A percentile compares a stretch with the other conserved stretches of the same genome.
These are phyloP conservation scores for Cheilosia variabilis DNA, from an alignment of 2,888 invertebrate species.

Conservation along the genomic window DNA sequence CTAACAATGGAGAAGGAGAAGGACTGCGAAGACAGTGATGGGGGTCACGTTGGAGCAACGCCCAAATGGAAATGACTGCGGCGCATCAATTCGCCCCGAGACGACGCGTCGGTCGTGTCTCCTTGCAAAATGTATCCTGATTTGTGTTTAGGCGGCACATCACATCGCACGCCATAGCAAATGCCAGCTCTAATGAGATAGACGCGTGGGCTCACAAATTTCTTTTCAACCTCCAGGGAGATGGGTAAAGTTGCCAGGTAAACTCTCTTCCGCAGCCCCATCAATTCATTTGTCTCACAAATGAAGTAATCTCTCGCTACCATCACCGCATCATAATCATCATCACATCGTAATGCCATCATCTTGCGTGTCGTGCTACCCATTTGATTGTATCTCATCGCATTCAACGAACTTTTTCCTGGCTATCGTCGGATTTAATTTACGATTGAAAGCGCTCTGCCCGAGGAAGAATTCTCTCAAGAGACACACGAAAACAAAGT, in stretches of 20 bases:
- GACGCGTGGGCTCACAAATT: slow-evolving; percentile 51
- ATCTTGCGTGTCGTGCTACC: slow-evolving; percentile 29
- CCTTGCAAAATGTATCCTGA: slow-evolving; percentile 4
- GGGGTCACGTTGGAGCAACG: slow-evolving; percentile 55
- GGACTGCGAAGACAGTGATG: slow-evolving; percentile 1
- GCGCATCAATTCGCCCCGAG: slow-evolving; percentile 35
- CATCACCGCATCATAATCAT: slow-evolving; percentile 33
- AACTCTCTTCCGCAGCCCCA: neutral
- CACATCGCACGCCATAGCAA: slow-evolving; percentile 23
- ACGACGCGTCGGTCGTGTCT: slow-evolving; percentile 3
- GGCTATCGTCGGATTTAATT: slow-evolving; percentile 35
- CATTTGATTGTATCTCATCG: slow-evolving; percentile 32
- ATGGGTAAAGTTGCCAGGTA: neutral
- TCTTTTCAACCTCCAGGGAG: neutral
- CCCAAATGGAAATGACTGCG: slow-evolving; percentile 53
- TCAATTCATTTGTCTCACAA: slow-evolving; percentile 54
- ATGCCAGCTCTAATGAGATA: slow-evolving; percentile 60
- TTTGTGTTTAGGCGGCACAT: slow-evolving; percentile 46
- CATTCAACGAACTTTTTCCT: slow-evolving; percentile 2
- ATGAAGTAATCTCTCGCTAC: slow-evolving; percentile 53
- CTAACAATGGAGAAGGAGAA: neutral
- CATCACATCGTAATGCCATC: slow-evolving; percentile 49
- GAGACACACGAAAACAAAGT: slow-evolving; percentile 13
- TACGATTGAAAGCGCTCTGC: slow-evolving; percentile 39
- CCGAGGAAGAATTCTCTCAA: slow-evolving; percentile 34